Evolutionary conservation across 2,888 invertebrate species (phyloP).

Genomic region (Cyaniris semiargus): DNA sequence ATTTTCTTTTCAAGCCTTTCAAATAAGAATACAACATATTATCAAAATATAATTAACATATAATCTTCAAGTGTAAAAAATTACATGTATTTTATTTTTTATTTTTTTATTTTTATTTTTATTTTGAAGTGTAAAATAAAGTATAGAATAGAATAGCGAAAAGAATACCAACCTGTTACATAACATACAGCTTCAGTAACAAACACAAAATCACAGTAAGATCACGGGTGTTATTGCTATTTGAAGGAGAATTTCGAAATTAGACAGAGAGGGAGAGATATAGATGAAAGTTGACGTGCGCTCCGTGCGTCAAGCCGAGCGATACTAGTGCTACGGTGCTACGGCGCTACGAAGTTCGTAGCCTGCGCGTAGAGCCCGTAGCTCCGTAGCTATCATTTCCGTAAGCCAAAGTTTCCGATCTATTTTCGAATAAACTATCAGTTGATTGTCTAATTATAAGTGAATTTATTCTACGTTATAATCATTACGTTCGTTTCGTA

Average conservation of each 20-base stretch:
- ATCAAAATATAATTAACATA: too few species aligned
- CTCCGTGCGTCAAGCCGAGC: conserved; percentile 43
- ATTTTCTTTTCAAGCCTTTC: conserved; percentile 29
- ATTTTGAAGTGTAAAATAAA: not conserved
- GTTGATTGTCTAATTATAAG: not conserved
- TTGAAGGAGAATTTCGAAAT: conserved; percentile 46
- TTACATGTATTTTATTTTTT: not conserved
- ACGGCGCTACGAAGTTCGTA: conserved; percentile 44
- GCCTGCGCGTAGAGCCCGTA: conserved; percentile 38
- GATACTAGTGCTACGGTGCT: conserved; percentile 46
- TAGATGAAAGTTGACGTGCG: conserved; percentile 42
- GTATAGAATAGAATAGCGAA: not conserved
- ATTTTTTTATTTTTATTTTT: not conserved
- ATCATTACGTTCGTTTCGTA: not conserved
- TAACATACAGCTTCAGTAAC: conserved; percentile 37
- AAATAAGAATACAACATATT: not conserved
- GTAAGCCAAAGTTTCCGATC: conserved; percentile 7
- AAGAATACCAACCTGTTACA: conserved; percentile 41
- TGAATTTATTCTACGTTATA: not conserved
- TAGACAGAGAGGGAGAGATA: conserved; percentile 46
- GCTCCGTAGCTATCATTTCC: conserved; percentile 28
- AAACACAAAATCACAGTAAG: conserved; percentile 33
- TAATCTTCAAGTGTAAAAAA: not conserved
- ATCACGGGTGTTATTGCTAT: conserved; percentile 41
- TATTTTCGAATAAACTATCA: not conserved